Evolutionary conservation across 2,888 invertebrate species (phyloP).

Genomic region (Volucella inanis): DNA sequence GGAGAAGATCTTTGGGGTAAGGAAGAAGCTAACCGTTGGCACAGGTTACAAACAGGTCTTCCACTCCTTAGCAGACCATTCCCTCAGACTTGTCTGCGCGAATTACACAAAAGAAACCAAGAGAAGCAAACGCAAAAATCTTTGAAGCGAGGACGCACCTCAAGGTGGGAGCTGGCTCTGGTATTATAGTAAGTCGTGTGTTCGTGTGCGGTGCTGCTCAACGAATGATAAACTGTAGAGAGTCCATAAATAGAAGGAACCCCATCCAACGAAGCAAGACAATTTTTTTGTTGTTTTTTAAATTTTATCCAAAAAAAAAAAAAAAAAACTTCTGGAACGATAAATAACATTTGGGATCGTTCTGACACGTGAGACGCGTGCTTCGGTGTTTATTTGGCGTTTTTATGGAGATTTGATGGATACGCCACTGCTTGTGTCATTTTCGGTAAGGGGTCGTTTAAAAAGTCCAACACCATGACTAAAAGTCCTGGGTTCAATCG

Average conservation of each 20-base stretch:
- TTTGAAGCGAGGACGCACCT: constrained; percentile 56
- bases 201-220: constrained; percentile 43
- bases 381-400: constrained; percentile 61
- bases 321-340: constrained; percentile 17
- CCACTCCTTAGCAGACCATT: constrained; percentile 12
- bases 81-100: constrained; percentile 54
- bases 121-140: constrained; percentile 51
- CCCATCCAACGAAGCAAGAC: constrained; percentile 57
- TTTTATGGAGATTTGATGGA: constrained; percentile 67
- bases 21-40: neutral
- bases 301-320: constrained; percentile 22
- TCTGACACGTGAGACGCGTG: constrained; percentile 69
- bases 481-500: constrained; percentile 69
- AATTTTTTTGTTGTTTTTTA: neutral
- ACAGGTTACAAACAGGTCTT: constrained; percentile 71
- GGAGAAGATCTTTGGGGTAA: constrained; percentile 23
- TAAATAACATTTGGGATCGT: constrained; percentile 56
- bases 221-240: constrained; percentile 58
- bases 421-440: constrained; percentile 52
- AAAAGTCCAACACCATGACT: constrained; percentile 54
- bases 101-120: constrained; percentile 16
- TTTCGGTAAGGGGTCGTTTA: constrained; percentile 61
- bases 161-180: constrained; percentile 34
- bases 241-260: constrained; percentile 70
- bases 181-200: neutral